A percentile compares a stretch with the other conserved stretches of the same genome.
phyloP scores from a whole-genome alignment of 2,113 vertebrate genomes.

The Chaenogobius annularis region DNA sequence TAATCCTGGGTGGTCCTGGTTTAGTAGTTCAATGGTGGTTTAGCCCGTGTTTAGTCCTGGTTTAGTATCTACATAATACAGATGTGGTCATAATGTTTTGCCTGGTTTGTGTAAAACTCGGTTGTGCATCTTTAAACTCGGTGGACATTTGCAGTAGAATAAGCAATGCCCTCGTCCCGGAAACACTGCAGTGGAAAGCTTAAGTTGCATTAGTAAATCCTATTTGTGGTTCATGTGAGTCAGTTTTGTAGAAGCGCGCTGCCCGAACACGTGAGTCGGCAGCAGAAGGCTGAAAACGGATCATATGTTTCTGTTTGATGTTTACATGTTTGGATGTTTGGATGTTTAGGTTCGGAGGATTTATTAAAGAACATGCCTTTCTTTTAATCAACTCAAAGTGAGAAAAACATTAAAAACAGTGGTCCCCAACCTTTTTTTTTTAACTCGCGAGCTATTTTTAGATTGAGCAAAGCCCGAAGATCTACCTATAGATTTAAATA shows the following conservation, averaged over 20 bases:
- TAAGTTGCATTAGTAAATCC: slow-evolving; percentile 40
- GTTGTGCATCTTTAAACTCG: background rate
- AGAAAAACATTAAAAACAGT: no score
- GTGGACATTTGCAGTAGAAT: background rate
- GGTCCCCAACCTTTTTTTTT: no score
- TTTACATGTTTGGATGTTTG: background rate
- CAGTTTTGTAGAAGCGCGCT: slow-evolving; percentile 15
- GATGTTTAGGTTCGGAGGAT: no score
- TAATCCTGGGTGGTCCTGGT: background rate
- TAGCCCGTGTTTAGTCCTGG: background rate
- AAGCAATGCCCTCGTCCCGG: background rate
- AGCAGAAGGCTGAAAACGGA: background rate
- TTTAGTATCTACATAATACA: background rate
- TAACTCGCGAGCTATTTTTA: no score
- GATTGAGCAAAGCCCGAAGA: no score
- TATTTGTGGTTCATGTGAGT: slow-evolving; percentile 28
- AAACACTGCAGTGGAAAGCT: background rate
- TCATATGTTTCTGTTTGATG: background rate
- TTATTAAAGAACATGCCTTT: no score
- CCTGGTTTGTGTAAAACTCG: no score
- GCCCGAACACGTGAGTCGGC: slow-evolving; percentile 22
- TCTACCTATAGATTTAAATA: no score
- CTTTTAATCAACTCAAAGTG: no score
- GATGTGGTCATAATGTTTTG: no score
- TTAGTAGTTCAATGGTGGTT: background rate